Base-by-base conservation (phyloP, 1,140 invertebrate species). In the Heliconius congener region DNA sequence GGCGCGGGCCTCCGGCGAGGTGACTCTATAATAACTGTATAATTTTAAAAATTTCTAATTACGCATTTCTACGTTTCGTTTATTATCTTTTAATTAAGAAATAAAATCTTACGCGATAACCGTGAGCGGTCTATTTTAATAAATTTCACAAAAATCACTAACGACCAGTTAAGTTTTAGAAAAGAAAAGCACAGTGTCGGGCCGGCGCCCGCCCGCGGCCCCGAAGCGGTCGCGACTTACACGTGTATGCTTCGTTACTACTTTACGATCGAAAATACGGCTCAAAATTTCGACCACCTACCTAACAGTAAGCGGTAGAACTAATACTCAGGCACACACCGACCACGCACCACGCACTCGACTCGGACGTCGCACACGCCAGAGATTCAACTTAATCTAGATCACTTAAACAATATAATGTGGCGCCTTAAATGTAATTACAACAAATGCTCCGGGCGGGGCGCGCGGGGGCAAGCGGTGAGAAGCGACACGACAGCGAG, bases 1-100 rank as follows among this genome's bases (percentile, higher is more conserved):
- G 79, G 83, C 81, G 85, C 84, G 79, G 60, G 23, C 85, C 83
- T 86, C 86, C 84, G 86, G 74, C 85, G 88, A 92, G 81, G 84
- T 90, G 83, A 92, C 88, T 88, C 90, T 94, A 94, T 93, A 85
- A 90, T 94, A 93, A 94, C 91, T 93, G 93, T 94, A 94, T 94
- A 93, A 93, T 94, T 94, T 94, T 94, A 94, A 94, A 94, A 94
- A 94, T 91, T 85, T 93, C 93, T 94, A 94, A 94, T 94, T 94
- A 94, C 93, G 93, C 93, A 93, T 93, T 88, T 88, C 93, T 93
- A 93, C 91, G 87, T 91, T 93, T 93, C 92, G 91, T 91, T 91
- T 93, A 93, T 94, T 94, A 94, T 93, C 90, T 82, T 94, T 94
- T 94, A 93, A 93, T 92, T 94, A 93, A 92, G 93, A 94, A 94